Evolutionary conservation across 2,797 vertebrate species (phyloP), one percentile per base, ranked within the genome.

Genomic region (Denticeps clupeoides): DNA sequence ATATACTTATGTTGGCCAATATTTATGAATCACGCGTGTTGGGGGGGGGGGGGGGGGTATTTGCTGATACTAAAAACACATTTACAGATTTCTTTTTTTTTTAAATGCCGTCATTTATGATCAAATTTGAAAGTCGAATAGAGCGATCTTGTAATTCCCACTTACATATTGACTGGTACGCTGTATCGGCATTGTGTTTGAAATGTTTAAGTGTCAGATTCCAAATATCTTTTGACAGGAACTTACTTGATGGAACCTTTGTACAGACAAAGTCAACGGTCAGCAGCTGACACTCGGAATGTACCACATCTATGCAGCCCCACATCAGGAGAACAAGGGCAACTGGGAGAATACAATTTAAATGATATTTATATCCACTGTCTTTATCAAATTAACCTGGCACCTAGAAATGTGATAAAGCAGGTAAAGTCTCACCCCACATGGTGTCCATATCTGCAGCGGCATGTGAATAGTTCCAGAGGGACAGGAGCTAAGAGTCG

Each of bases 191-290:
- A n/a, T 37, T 37, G 8, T 1, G 2, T 33, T 4, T 7, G 8
- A 7, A 13, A 5, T 13, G 15, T 33, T 10, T 13, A 29, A 4
- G 7, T 11, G 43, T 19, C 27, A 40, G 43, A 48, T 25, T n/a
- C 5, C 6, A 19, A 25, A 19, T 11, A 7, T 8, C 28, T 24
- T 22, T 41, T 1, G 2, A 19, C 9, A 25, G 42, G 12, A 21
- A 24, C 60, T 77, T 63, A 83, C 81, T 53, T 21, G 52, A 1
- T 13, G 71, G 77, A 12, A 82, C 46, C 0, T 54, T 32, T 2
- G 4, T 27, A 54, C 82, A 83, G 44, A 86, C 28, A 15, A 66
- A 51, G 1, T 3, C 5, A 0, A 4, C 44, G 2, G 60, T 70
- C 6, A 1, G 24, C 0, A 8, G 1, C 52, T 77, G 78, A 4